A percentile compares a stretch with the other conserved stretches of the same genome.
phyloP scores from a whole-genome alignment of 2,797 vertebrate genomes.

The Rhodeus uyekii region DNA sequence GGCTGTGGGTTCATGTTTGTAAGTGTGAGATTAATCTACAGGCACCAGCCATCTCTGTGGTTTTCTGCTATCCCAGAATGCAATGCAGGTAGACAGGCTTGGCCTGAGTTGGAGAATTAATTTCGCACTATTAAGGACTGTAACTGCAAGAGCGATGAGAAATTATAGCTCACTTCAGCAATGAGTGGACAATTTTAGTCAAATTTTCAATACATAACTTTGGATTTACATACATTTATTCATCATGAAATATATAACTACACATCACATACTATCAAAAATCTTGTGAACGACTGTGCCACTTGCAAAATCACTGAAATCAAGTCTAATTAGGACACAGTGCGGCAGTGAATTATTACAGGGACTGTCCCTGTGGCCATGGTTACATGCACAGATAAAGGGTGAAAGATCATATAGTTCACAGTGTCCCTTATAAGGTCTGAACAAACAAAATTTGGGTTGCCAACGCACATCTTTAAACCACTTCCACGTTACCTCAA shows the following conservation, averaged over 20 bases:
- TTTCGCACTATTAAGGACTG: not conserved
- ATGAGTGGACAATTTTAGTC: too few relatives aligned
- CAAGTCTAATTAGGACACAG: not conserved
- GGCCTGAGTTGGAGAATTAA: not conserved
- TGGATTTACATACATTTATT: too few relatives aligned
- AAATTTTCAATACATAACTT: too few relatives aligned
- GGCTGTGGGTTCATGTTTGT: slow-evolving; percentile 55
- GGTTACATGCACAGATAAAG: not conserved
- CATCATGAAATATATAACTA: not conserved
- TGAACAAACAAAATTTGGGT: slow-evolving; percentile 1
- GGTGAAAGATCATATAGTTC: not conserved
- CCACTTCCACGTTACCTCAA: not conserved
- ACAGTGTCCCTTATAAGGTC: not conserved
- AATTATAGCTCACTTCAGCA: not conserved
- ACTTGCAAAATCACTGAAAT: slow-evolving; percentile 2
- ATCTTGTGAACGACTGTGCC: not conserved
- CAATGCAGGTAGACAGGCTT: slow-evolving; percentile 12
- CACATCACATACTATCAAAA: not conserved
- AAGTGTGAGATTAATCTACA: slow-evolving; percentile 57
- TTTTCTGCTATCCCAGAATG: slow-evolving; percentile 43
- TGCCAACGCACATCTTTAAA: not conserved
- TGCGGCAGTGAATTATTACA: not conserved
- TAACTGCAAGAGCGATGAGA: not conserved
- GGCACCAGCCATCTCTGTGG: slow-evolving; percentile 54
- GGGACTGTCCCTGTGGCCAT: not conserved